Evolutionary conservation across 2,888 invertebrate species (phyloP).

Genomic region (Coelopa pilipes): DNA sequence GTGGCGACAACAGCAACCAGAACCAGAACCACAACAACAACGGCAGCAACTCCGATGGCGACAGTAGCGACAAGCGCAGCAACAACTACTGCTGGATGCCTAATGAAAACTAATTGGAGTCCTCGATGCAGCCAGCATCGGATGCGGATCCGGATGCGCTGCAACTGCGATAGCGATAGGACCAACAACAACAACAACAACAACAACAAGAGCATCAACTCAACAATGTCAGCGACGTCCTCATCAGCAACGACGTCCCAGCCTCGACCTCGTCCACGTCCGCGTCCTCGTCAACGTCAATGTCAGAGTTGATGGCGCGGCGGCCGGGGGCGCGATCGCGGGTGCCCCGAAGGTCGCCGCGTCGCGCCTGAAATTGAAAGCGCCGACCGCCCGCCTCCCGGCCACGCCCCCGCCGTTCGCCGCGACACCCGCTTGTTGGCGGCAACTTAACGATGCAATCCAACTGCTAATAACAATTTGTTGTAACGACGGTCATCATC

Average conservation of each 20-base stretch:
- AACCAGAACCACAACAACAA: conserved; percentile 1
- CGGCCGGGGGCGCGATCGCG: neutral
- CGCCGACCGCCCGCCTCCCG: neutral
- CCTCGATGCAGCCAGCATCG: too few species aligned
- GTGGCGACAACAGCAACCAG: neutral
- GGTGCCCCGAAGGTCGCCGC: neutral
- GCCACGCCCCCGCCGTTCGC: neutral
- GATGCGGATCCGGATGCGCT: too few species aligned
- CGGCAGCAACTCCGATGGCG: neutral
- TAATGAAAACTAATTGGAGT: too few species aligned
- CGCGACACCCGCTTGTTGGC: neutral
- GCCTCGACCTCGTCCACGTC: too few species aligned
- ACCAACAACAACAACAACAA: conserved; percentile 19
- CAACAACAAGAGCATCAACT: neutral
- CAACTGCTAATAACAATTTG: conserved; percentile 7
- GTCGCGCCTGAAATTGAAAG: conserved; percentile 13
- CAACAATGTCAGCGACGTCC: neutral
- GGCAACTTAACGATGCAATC: conserved; percentile 15
- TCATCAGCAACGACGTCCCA: too few species aligned
- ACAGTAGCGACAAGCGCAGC: neutral
- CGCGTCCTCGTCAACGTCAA: neutral
- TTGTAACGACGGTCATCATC: conserved; percentile 10
- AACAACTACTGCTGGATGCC: neutral
- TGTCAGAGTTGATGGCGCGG: neutral
- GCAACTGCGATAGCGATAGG: conserved; percentile 13